Percentiles rank a stretch among this genome's conserved stretches.
Evolutionary conservation across 2,797 vertebrate genomes (phyloP).

Genomic region (Darevskia nairensis): DNA sequence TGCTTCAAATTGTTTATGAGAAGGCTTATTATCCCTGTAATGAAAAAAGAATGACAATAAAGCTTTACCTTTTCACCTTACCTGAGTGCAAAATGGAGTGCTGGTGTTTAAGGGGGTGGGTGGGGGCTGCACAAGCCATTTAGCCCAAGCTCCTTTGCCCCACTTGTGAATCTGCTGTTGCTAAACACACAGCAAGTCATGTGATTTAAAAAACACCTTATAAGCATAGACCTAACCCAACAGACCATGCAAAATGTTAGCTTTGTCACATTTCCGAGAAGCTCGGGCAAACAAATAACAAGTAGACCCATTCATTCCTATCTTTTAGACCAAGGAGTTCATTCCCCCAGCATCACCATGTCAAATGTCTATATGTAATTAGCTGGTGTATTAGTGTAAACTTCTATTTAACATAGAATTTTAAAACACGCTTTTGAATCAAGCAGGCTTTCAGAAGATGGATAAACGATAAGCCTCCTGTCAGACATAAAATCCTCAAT

Average conservation of each 20-base stretch:
- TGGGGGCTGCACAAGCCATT: not conserved
- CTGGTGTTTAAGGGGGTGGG: not conserved
- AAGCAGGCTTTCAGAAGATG: conserved; percentile 50
- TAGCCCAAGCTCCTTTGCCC: too few relatives aligned
- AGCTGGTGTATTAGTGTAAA: conserved; percentile 1
- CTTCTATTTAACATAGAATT: conserved; percentile 21
- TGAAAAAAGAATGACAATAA: not conserved
- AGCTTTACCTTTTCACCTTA: conserved; percentile 38
- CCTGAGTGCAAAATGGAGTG: conserved; percentile 4
- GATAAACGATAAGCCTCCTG: conserved; percentile 66
- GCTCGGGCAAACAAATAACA: not conserved
- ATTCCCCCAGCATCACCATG: not conserved
- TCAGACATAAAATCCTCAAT: conserved; percentile 55
- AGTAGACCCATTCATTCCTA: not conserved
- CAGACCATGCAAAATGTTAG: not conserved
- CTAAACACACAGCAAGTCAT: not conserved
- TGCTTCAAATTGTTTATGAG: conserved; percentile 31
- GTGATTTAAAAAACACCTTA: not conserved
- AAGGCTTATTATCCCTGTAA: conserved; percentile 30
- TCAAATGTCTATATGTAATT: not conserved
- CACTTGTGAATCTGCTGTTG: not conserved
- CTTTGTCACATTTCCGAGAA: conserved; percentile 1
- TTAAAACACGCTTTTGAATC: conserved; percentile 50
- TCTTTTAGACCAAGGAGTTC: not conserved
- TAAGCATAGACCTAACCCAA: not conserved